Conservation (phyloP, 2,113 vertebrate species). For the Sinocyclocheilus maitianheensis region DNA sequence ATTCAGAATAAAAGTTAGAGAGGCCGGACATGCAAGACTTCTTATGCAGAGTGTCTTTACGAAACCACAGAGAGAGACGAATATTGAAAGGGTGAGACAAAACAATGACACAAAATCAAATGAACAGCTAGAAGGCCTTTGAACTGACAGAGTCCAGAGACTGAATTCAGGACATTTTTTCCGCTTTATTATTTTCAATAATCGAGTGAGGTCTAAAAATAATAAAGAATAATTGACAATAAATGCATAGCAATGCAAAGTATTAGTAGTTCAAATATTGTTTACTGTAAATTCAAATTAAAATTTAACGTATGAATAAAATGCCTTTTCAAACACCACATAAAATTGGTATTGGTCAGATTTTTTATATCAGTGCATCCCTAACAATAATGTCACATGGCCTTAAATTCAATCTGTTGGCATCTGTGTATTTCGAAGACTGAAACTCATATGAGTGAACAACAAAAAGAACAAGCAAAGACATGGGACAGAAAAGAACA, state of each 20-base stretch:
- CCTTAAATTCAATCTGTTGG: constrained; percentile 20
- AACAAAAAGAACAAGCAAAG: constrained; percentile 33
- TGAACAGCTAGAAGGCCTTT: constrained; percentile 31
- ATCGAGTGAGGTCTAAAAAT: not conserved
- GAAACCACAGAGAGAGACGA: constrained; percentile 78
- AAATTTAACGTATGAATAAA: not conserved
- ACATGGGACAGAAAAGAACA: not conserved
- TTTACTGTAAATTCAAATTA: not conserved
- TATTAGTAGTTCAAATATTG: not conserved
- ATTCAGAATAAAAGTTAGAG: constrained; percentile 81
- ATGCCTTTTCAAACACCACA: not conserved
- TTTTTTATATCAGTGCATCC: not conserved
- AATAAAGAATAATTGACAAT: too few relatives aligned
- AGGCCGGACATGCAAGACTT: constrained; percentile 81
- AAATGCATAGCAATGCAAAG: too few relatives aligned
- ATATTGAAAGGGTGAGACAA: constrained; percentile 64
- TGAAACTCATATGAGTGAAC: constrained; percentile 52
- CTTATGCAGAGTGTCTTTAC: constrained; percentile 83
- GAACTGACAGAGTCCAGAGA: constrained; percentile 52
- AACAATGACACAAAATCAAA: constrained; percentile 72
- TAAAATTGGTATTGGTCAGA: not conserved
- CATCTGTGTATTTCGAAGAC: constrained; percentile 19
- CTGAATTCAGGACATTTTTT: constrained; percentile 28
- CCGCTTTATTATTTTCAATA: not conserved
- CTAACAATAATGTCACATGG: not conserved